Percentiles rank a stretch among this genome's conserved stretches.
Conservation (phyloP, 2,888 invertebrate species). For the Cryptocheilus praepositus region DNA sequence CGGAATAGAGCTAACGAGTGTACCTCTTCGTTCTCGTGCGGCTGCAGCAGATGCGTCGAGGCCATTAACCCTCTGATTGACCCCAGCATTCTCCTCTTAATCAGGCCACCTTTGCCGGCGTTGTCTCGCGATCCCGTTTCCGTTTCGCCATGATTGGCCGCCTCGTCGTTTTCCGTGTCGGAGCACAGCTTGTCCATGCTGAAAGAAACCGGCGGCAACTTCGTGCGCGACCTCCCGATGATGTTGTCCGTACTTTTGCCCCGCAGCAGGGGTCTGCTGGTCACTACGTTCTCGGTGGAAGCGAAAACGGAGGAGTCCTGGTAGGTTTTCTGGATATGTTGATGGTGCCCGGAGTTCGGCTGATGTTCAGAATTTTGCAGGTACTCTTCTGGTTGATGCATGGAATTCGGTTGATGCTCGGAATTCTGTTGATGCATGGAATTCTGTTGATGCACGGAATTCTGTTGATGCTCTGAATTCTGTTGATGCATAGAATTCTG, state of each 20-base stretch:
- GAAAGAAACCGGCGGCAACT: slow-evolving; percentile 59
- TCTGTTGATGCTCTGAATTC: no score
- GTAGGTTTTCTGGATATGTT: no score
- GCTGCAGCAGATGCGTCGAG: slow-evolving; percentile 69
- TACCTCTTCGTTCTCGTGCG: slow-evolving; percentile 69
- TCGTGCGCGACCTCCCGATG: slow-evolving; percentile 41
- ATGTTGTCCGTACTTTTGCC: slow-evolving; percentile 60
- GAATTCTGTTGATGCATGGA: no score
- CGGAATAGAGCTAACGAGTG: slow-evolving; percentile 11
- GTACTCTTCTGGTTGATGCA: no score
- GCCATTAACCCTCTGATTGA: slow-evolving; percentile 72
- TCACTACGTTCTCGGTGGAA: no score
- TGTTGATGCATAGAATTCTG: no score
- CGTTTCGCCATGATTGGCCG: slow-evolving; percentile 11
- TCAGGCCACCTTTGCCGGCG: slow-evolving; percentile 62
- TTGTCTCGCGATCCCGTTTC: slow-evolving; percentile 43
- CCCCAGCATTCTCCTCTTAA: slow-evolving; percentile 71
- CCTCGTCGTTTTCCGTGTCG: slow-evolving; percentile 40
- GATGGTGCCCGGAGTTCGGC: no score
- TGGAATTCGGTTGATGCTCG: no score
- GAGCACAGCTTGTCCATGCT: slow-evolving; percentile 63
- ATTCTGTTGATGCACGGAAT: no score
- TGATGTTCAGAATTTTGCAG: no score
- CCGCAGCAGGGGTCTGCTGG: neutral
- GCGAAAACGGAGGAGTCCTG: no score